Evolutionary conservation across 2,888 invertebrate genomes (phyloP).

Genomic region (Nomada ruficornis): DNA sequence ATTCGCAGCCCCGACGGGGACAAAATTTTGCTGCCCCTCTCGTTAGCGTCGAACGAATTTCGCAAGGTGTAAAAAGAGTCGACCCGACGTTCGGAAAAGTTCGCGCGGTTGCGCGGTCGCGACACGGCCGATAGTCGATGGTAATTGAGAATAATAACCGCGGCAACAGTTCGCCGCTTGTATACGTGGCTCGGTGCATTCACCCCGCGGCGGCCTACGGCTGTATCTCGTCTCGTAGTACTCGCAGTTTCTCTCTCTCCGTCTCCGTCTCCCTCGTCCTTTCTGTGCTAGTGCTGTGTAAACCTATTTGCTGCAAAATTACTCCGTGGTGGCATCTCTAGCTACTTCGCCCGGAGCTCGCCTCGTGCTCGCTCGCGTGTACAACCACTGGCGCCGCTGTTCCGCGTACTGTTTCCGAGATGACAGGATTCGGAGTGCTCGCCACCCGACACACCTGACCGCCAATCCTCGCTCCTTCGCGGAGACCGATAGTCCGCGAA

Average conservation of each 20-base stretch:
- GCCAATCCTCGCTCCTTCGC: conserved; percentile 27
- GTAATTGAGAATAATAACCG: conserved; percentile 73
- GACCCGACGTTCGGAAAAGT: conserved; percentile 43
- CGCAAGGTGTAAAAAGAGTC: conserved; percentile 24
- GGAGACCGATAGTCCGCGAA: conserved; percentile 1
- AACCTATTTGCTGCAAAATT: conserved; percentile 75
- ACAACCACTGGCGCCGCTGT: conserved; percentile 33
- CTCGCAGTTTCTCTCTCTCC: conserved; percentile 27
- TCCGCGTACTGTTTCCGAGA: conserved; percentile 48
- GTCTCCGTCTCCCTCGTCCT: conserved; percentile 27
- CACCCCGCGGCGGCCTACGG: conserved; percentile 62
- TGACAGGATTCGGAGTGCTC: conserved; percentile 34
- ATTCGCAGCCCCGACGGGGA: not conserved
- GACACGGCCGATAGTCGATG: conserved; percentile 70
- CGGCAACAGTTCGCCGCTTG: conserved; percentile 43
- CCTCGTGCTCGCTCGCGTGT: conserved; percentile 58
- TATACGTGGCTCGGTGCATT: conserved; percentile 64
- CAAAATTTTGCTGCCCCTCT: not conserved
- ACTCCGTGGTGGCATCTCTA: conserved; percentile 72
- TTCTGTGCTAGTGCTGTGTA: conserved; percentile 65
- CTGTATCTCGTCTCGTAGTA: conserved; percentile 57
- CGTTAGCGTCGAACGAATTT: not conserved
- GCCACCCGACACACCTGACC: conserved; percentile 13
- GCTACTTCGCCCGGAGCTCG: conserved; percentile 70
- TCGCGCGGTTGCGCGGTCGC: conserved; percentile 42